Percentiles rank a stretch among this genome's conserved stretches.
These are phyloP conservation scores for Bombus pyrosoma DNA, from an alignment of 1,140 invertebrate species.

Conservation along the genomic window DNA sequence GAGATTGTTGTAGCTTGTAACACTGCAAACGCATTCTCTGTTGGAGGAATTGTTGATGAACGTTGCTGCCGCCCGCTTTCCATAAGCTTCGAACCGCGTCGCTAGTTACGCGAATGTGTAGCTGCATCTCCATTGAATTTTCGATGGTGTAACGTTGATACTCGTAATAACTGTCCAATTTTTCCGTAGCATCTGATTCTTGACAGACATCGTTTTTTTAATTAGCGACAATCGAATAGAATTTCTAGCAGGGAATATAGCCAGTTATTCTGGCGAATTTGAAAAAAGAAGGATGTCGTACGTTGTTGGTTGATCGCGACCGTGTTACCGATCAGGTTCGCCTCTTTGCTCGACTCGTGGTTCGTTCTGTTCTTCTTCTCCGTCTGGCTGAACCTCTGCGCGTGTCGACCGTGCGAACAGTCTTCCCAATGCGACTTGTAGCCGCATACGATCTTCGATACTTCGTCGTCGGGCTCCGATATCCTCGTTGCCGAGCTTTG, in stretches of 20 bases:
- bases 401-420: slow-evolving; percentile 14
- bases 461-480: slow-evolving; percentile 41
- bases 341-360: slow-evolving; percentile 5
- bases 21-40: slow-evolving; percentile 32
- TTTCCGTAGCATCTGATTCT: slow-evolving; percentile 28
- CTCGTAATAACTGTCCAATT: neutral
- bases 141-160: slow-evolving; percentile 69
- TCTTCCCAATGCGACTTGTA: slow-evolving; percentile 50
- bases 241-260: neutral
- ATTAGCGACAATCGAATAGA: neutral
- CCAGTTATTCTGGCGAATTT: neutral
- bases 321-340: slow-evolving; percentile 19
- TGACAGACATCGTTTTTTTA: slow-evolving; percentile 5
- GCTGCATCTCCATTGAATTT: slow-evolving; percentile 69
- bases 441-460: slow-evolving; percentile 19
- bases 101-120: slow-evolving; percentile 68
- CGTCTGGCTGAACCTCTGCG: slow-evolving; percentile 1
- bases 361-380: slow-evolving; percentile 15
- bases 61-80: slow-evolving; percentile 41
- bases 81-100: slow-evolving; percentile 70
- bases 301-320: neutral
- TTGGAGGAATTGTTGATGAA: slow-evolving; percentile 33
- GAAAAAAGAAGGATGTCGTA: neutral
- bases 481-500: slow-evolving; percentile 54
- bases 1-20: slow-evolving; percentile 44